A percentile compares a stretch with the other conserved stretches of the same genome.
Conservation (phyloP, 2,113 vertebrate species). For the Cygnus buccinator region DNA sequence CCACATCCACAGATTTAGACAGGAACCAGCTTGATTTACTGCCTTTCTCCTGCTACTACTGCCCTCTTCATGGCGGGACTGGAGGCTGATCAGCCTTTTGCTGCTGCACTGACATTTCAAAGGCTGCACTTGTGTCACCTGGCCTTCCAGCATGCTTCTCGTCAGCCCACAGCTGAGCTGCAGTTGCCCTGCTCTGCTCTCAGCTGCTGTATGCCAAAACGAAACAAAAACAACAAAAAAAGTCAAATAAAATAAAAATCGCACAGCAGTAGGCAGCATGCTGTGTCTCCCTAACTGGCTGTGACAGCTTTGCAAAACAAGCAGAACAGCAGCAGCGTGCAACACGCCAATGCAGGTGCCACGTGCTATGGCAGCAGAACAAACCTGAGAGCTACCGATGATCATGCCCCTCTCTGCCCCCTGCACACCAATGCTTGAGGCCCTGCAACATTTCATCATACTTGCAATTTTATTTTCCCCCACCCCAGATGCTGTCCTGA, state of each 20-base stretch:
- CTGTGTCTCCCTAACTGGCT: conserved; percentile 28
- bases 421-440: fast-evolving
- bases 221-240: not conserved
- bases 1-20: not conserved
- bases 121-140: not conserved
- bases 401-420: not conserved
- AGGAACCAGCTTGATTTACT: not conserved
- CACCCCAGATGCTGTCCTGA: not conserved
- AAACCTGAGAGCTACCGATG: not conserved
- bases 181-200: not conserved
- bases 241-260: conserved; percentile 13
- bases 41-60: not conserved
- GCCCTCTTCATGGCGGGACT: fast-evolving
- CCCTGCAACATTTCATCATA: not conserved
- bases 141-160: not conserved
- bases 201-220: conserved; percentile 9
- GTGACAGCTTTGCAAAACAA: conserved; percentile 19
- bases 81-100: not conserved
- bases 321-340: not conserved
- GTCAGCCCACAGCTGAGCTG: not conserved
- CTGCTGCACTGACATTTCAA: not conserved
- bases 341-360: fast-evolving
- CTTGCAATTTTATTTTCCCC: not conserved
- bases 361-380: fast-evolving
- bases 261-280: not conserved